Evolutionary conservation across 2,888 invertebrate species (phyloP), one percentile per base, ranked within the genome.

Genomic region (Aphodius granarius): DNA sequence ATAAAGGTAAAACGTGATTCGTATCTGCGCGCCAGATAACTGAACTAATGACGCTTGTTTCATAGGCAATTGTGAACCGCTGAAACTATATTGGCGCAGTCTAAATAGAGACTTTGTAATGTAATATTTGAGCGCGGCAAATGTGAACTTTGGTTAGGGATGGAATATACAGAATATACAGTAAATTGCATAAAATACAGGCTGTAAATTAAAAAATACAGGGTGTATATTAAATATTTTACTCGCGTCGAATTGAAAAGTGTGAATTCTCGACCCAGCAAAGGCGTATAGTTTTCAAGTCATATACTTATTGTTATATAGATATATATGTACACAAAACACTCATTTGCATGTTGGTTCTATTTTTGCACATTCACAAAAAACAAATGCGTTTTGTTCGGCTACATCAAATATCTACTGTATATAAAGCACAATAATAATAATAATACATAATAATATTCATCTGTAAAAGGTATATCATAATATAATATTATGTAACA

Each of bases 241-340:
- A n/a, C n/a, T 65, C 2, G 2, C 65, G 65, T 15, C 1, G 0
- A 18, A 65, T 9, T 3, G n/a, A 15, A 65, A 6, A 17, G 21
- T 5, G 21, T 20, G 63, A 5, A 20, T 64, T 43, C 43, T 9
- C 43, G 22, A 65, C 72, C 72, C 75, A 75, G 63, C 75, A 72
- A 21, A 72, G 63, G 21, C 16, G n/a, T 43, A 71, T 23, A 18
- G 43, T 43, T 43, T 15, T 18, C 62, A 21, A 75, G 16, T 66
- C 63, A 43, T 43, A 43, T 43, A 43, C 2, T 6, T 3, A 43
- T 43, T 43, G 6, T 65, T 19, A 65, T 19, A 65, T 18, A 65
- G 5, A 65, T 18, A 23, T n/a, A 17, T 75, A 75, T 72, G 17
- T 74, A 76, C 76, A 76, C 74, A 76, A 74, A 76, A 76, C 73